These are phyloP conservation scores for Listronotus oregonensis DNA, from an alignment of 1,140 invertebrate species.

Conservation along the genomic window DNA sequence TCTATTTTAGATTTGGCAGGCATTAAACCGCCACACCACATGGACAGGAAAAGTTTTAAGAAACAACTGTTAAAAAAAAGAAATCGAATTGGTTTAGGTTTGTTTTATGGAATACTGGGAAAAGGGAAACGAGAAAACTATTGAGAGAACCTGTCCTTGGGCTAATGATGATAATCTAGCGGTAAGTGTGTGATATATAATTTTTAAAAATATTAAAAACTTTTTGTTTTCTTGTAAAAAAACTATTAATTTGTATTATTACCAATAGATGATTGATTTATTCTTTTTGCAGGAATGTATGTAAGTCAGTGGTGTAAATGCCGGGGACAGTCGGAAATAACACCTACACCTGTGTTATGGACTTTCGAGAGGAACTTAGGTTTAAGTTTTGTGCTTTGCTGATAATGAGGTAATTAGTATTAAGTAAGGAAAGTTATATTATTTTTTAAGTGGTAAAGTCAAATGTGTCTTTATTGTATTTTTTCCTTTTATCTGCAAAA, in stretches of 20 bases:
- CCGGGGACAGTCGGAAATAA: constrained; percentile 82
- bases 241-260: not conserved
- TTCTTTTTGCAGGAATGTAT: constrained; percentile 64
- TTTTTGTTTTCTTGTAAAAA: too few species aligned
- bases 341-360: constrained; percentile 77
- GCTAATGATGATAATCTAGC: constrained; percentile 61
- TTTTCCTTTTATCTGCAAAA: too few species aligned
- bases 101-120: constrained; percentile 78
- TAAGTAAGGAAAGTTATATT: too few species aligned
- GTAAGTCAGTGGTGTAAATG: constrained; percentile 76
- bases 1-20: constrained; percentile 62
- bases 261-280: not conserved
- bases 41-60: constrained; percentile 71
- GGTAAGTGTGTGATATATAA: constrained; percentile 56
- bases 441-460: too few species aligned
- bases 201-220: too few species aligned
- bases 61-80: constrained; percentile 44
- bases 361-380: constrained; percentile 61
- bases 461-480: too few species aligned
- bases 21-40: constrained; percentile 55
- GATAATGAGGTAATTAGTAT: constrained; percentile 73
- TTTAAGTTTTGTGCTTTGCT: constrained; percentile 77
- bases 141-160: constrained; percentile 63
- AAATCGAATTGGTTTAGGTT: constrained; percentile 21
- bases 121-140: constrained; percentile 63